These are phyloP conservation scores for Potamarius usumacintae DNA, from an alignment of 2,113 vertebrate genomes.

Conservation along the genomic window DNA sequence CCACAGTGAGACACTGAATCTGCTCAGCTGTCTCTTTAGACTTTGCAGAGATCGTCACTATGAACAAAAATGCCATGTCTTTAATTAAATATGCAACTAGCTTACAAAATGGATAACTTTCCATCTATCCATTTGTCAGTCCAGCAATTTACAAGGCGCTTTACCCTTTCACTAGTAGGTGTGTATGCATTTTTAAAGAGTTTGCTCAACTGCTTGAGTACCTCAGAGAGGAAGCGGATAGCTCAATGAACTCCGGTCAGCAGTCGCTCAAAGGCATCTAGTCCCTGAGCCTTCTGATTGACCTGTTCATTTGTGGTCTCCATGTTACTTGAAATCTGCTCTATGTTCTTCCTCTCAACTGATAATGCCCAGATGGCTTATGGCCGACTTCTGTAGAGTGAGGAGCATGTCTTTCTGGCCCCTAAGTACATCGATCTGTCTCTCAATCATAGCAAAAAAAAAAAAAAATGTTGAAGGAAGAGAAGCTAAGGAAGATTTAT, in stretches of 20 bases:
- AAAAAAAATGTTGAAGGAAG: conserved; percentile 25
- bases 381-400: conserved; percentile 52
- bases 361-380: conserved; percentile 75
- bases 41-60: not conserved
- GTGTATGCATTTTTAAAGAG: no score
- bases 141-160: conserved; percentile 52
- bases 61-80: not conserved
- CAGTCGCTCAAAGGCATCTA: conserved; percentile 70
- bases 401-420: no score
- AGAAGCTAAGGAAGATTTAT: conserved; percentile 40
- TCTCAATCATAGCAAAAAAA: conserved; percentile 62
- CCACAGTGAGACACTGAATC: not conserved
- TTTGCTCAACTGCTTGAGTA: no score
- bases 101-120: not conserved
- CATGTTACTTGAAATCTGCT: conserved; percentile 68
- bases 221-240: no score
- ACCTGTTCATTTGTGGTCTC: conserved; percentile 68
- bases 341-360: conserved; percentile 59
- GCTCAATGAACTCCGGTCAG: no score
- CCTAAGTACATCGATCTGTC: conserved; percentile 73
- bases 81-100: not conserved
- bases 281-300: conserved; percentile 73
- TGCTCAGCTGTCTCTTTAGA: conserved; percentile 9
- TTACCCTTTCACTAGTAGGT: no score
- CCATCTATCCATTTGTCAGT: conserved; percentile 16